phyloP scores from a whole-genome alignment of 2,113 vertebrate genomes.

The Piprites chloris region DNA sequence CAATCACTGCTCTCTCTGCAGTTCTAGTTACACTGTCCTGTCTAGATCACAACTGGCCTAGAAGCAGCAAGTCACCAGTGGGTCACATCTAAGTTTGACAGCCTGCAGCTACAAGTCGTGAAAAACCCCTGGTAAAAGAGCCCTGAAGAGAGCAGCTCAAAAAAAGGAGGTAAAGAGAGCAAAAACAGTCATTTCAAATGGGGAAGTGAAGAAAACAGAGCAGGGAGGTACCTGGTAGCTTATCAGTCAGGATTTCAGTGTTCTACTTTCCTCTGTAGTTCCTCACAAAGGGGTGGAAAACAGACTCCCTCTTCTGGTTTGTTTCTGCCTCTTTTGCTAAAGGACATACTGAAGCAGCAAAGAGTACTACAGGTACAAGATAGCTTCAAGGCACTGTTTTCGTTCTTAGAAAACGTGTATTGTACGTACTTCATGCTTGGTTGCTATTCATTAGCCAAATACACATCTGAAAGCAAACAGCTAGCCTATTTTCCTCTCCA shows the following conservation, averaged over 20 bases:
- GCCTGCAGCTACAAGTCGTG: slow-evolving; percentile 49
- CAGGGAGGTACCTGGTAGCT: background rate
- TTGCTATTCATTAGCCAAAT: background rate
- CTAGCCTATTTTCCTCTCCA: background rate
- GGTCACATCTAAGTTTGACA: slow-evolving; percentile 66
- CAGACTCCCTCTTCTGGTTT: background rate
- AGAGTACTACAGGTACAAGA: background rate
- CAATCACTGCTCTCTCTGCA: background rate
- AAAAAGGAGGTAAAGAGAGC: slow-evolving; percentile 2
- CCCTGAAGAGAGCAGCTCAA: background rate
- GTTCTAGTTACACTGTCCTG: background rate
- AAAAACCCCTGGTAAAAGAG: slow-evolving; percentile 29
- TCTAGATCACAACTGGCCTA: slow-evolving; percentile 68
- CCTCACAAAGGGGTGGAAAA: background rate
- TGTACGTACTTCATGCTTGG: background rate
- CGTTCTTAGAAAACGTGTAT: background rate
- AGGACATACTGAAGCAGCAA: background rate
- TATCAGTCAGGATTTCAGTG: background rate
- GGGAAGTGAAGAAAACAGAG: background rate
- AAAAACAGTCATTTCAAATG: background rate
- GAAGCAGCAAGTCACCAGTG: slow-evolving; percentile 65
- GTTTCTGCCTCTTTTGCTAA: background rate
- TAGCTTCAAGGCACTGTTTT: background rate
- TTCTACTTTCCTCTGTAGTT: background rate
- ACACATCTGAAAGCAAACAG: background rate